A percentile compares a stretch with the other conserved stretches of the same genome.
phyloP scores from a whole-genome alignment of 2,797 vertebrate genomes.

The Megaceryle alcyon region DNA sequence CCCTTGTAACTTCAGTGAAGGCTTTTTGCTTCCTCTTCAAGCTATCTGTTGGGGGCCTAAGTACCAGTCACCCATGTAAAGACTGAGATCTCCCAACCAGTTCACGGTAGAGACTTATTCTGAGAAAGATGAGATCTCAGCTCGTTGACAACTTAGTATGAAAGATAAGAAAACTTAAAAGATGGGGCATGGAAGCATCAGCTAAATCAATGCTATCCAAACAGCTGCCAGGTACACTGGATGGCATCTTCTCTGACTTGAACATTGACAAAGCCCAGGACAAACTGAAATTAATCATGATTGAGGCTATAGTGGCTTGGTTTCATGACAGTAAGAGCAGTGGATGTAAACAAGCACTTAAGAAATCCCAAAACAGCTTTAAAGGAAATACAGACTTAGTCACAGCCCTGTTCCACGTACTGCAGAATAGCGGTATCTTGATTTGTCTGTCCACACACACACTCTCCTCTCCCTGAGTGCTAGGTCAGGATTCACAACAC shows the following conservation, averaged over 20 bases:
- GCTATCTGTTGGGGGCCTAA: background rate
- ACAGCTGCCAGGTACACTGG: background rate
- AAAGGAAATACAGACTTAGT: background rate
- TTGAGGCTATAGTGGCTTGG: background rate
- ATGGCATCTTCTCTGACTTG: background rate
- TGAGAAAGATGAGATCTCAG: slow-evolving; percentile 6
- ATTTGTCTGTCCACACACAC: background rate
- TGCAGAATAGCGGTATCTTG: background rate
- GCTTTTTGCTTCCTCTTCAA: slow-evolving; percentile 14
- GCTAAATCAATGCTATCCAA: slow-evolving; percentile 23
- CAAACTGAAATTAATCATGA: background rate
- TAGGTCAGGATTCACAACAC: background rate
- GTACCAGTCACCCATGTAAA: background rate
- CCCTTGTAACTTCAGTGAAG: background rate
- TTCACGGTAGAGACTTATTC: background rate
- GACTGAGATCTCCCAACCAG: background rate
- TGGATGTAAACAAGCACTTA: background rate
- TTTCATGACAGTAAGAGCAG: background rate
- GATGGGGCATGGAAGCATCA: background rate
- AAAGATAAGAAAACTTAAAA: background rate
- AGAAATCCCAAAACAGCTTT: background rate
- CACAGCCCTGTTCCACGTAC: background rate
- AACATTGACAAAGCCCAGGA: background rate
- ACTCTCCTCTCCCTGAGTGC: background rate
- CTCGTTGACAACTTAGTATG: slow-evolving; percentile 8